Conservation (phyloP, 2,797 vertebrate species). For the Balearica regulorum region DNA sequence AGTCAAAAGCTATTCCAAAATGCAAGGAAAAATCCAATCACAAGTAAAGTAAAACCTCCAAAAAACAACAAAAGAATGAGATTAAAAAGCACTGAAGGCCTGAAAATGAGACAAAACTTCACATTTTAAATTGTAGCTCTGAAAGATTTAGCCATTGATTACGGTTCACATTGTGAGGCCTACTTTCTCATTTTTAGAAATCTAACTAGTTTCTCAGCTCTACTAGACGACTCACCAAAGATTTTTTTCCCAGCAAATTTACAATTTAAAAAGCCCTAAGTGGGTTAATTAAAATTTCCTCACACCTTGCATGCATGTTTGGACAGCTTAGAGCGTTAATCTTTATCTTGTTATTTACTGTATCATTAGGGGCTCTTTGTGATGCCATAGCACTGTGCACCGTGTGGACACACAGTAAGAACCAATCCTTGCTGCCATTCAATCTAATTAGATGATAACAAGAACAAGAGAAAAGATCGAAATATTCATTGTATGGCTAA, state of each 20-base stretch:
- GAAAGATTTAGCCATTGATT: neutral
- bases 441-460: neutral
- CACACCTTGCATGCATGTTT: neutral
- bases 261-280: neutral
- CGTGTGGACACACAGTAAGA: neutral
- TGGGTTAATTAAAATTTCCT: neutral
- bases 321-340: neutral
- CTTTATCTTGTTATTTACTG: neutral
- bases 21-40: neutral
- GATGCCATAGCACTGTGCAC: neutral
- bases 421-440: neutral
- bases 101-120: neutral
- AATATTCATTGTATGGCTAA: neutral
- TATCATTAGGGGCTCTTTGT: neutral
- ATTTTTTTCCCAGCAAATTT: neutral
- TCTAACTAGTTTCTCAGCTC: neutral
- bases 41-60: neutral
- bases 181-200: neutral
- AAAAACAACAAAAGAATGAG: neutral
- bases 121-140: neutral
- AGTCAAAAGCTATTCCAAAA: neutral
- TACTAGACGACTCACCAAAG: neutral
- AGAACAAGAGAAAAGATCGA: neutral
- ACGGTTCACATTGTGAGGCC: neutral
- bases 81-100: neutral